phyloP scores from a whole-genome alignment of 2,888 invertebrate genomes.

The Didymodactylos carnosus region DNA sequence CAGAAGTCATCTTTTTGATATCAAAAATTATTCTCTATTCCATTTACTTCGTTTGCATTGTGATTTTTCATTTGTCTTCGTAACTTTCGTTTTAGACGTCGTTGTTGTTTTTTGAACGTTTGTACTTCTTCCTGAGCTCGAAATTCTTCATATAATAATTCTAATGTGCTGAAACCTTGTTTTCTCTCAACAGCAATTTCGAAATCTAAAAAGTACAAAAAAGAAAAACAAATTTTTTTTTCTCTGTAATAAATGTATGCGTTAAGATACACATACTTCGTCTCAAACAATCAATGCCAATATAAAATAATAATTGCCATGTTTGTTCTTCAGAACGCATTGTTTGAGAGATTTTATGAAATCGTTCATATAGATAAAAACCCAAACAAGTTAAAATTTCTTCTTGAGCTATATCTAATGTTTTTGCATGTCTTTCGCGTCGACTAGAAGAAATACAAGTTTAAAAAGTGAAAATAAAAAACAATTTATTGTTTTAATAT shows the following conservation, averaged over 20 bases:
- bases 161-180: not conserved
- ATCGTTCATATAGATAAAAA: slow-evolving; percentile 69
- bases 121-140: not conserved
- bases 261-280: not conserved
- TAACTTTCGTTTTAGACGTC: not conserved
- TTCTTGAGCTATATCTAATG: slow-evolving; percentile 85
- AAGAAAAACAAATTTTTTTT: not conserved
- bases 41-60: not conserved
- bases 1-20: too few species aligned
- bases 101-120: not conserved
- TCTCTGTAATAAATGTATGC: too few species aligned
- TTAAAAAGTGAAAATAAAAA: too few species aligned
- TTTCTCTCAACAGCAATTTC: not conserved
- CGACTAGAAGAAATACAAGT: too few species aligned
- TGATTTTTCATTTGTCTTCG: not conserved
- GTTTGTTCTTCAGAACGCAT: slow-evolving; percentile 74
- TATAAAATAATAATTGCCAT: slow-evolving; percentile 73
- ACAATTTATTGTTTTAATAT: too few species aligned
- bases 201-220: too few species aligned
- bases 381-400: slow-evolving; percentile 83
- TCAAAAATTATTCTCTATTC: too few species aligned
- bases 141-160: not conserved
- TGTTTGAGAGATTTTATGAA: slow-evolving; percentile 64
- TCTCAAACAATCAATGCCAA: slow-evolving; percentile 36
- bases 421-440: slow-evolving; percentile 77